Conservation (phyloP, 2,113 vertebrate genomes). For the Sylvilagus bachmani region DNA sequence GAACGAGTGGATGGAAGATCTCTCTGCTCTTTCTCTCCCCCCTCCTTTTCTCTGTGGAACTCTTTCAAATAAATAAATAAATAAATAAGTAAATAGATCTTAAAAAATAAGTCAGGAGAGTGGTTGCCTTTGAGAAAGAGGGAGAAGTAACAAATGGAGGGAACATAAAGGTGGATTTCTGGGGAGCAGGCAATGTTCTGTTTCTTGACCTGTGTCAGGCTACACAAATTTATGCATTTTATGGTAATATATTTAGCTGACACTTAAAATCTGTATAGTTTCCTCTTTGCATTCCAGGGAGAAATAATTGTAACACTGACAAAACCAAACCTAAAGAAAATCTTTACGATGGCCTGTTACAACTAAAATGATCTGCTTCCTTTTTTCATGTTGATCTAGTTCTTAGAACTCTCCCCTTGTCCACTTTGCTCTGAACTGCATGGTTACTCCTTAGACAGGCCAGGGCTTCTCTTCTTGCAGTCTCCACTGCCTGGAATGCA, state of each 20-base stretch:
- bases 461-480: background rate
- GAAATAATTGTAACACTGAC: background rate
- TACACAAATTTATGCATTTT: background rate
- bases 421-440: background rate
- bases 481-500: background rate
- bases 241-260: background rate
- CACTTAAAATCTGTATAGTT: background rate
- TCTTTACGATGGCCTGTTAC: background rate
- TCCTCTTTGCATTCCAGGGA: background rate
- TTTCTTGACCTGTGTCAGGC: background rate
- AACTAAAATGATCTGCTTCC: background rate
- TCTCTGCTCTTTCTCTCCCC: no score
- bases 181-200: background rate
- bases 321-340: constrained; percentile 12
- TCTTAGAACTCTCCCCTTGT: background rate
- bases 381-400: background rate
- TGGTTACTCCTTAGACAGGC: background rate
- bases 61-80: no score
- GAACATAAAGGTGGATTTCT: background rate
- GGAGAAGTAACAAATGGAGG: background rate
- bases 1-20: no score
- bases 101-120: background rate
- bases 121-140: background rate
- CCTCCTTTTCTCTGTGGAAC: no score
- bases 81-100: no score